phyloP scores from a whole-genome alignment of 2,113 vertebrate species.

The Corythornis cristatus region DNA sequence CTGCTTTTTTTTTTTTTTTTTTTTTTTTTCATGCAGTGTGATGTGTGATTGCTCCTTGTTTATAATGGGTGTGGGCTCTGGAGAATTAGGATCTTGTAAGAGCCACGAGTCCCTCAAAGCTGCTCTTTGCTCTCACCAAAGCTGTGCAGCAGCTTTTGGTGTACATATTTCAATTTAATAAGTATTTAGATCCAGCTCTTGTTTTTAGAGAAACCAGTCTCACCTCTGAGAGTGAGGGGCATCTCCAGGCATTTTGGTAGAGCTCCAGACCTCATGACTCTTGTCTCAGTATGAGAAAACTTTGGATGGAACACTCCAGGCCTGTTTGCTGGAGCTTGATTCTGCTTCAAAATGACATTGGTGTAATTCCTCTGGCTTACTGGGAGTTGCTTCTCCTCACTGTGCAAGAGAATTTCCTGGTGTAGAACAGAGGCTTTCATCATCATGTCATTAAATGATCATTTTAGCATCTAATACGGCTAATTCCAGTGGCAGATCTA shows the following conservation, averaged over 20 bases:
- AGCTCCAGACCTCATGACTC: background rate
- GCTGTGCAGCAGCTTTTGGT: background rate
- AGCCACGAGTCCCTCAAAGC: background rate
- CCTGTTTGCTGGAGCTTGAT: background rate
- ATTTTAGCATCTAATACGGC: constrained; percentile 28
- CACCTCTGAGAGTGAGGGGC: background rate
- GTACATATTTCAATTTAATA: background rate
- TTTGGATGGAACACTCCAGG: background rate
- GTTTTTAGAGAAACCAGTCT: background rate
- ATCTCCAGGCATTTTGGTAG: background rate
- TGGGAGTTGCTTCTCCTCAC: background rate
- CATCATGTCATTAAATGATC: constrained; percentile 42
- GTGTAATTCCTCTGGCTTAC: background rate
- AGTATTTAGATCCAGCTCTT: background rate
- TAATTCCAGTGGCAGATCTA: constrained; percentile 48
- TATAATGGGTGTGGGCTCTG: background rate
- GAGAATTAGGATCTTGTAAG: background rate
- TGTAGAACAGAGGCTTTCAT: constrained; percentile 40
- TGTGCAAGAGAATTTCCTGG: background rate
- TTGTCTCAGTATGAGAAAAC: background rate
- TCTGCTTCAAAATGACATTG: background rate
- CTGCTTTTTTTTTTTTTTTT: background rate
- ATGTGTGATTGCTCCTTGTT: background rate
- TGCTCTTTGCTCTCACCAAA: background rate
- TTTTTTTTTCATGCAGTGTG: background rate